Base-by-base conservation (phyloP, 2,888 invertebrate genomes). In the Drosophila diplacantha region DNA sequence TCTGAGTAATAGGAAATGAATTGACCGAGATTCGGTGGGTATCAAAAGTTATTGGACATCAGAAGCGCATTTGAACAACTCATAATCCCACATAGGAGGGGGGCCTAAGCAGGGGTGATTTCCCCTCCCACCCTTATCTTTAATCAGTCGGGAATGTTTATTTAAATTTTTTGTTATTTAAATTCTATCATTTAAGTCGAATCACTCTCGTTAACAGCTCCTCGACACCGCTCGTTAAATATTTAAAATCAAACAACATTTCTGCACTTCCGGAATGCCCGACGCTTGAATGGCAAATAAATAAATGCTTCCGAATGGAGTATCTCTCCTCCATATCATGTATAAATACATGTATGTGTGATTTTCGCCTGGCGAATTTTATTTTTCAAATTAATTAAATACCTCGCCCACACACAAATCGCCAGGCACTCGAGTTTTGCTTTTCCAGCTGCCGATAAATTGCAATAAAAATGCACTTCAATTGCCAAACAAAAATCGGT, bases 391-490 rank as follows among this genome's bases (percentile, higher is more conserved):
- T 59, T 65, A 69, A 64, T 54, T 58, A 65, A 70, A 64, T 60
- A 60, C 39, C 69, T 55, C 38, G 49, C 44, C 43, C 44, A 64
- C n/a, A 55, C 59, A 62, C 59, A 62, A 75, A 73, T 56, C 57
- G 37, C 52, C 52, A 50, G 54, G 62, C 56, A 59, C 59, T 70
- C 49, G 41, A 67, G 47, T 60, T 58, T 72, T 72, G 70, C 53
- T 26, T 54, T 63, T 53, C 44, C 54, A 69, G 50, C 47, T 39
- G 39, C 39, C 43, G 55, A 73, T 73, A 52, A 65, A 75, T 47
- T 59, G 64, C 51, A 64, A 74, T 76, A 61, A 56, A 73, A 71
- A 60, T 62, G 53, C 53, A 58, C 52, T 59, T 32, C 52, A 55
- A 57, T 59, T n/a, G 54, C 29, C 41, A 37, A 64, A 63, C 55